Evolutionary conservation across 2,888 invertebrate genomes (phyloP), one percentile per base, ranked within the genome.

Genomic region (Hirtodrosophila alboralis): DNA sequence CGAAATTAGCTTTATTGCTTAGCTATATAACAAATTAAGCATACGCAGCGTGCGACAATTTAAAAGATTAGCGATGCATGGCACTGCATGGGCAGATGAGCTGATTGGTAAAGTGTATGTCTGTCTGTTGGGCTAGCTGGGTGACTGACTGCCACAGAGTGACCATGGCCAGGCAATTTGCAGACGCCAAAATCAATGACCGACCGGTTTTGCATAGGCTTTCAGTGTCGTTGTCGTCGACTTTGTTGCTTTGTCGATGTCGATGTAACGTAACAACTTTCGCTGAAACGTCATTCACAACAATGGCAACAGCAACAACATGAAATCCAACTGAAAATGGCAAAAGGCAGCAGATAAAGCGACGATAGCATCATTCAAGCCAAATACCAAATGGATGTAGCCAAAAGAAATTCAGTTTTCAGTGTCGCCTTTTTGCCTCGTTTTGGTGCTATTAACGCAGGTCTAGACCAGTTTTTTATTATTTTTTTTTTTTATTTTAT

Each of bases 201-300:
- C 79, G 79, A 80, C 79, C 84, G 79, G 79, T 79, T 80, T 80
- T 84, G 79, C 84, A 80, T 80, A 80, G 79, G 84, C 84, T 48
- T 81, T 75, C 63, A 69, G 78, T 60, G 69, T 65, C 52, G 63
- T 51, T 40, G 61, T 27, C 13, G 30, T 9, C 31, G 44, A n/a
- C n/a, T n/a, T 14, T n/a, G 53, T 10, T 18, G 43, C 27, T 26
- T 51, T 44, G 61, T 49, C 58, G 54, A 63, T 71, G 83, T 65
- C 84, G 78, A 83, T 63, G 78, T 81, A 81, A 84, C 84, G 77
- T 77, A 80, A 81, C 85, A 83, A 85, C 80, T 81, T 81, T 81
- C 80, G 85, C 80, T 83, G 74, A 79, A 80, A 84, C 85, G 80
- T 85, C 83, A 85, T 81, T 78, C 76, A 45, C 68, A 73, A 54